Conservation (phyloP, 2,797 vertebrate species). For the Ptychobarbus kaznakovi region DNA sequence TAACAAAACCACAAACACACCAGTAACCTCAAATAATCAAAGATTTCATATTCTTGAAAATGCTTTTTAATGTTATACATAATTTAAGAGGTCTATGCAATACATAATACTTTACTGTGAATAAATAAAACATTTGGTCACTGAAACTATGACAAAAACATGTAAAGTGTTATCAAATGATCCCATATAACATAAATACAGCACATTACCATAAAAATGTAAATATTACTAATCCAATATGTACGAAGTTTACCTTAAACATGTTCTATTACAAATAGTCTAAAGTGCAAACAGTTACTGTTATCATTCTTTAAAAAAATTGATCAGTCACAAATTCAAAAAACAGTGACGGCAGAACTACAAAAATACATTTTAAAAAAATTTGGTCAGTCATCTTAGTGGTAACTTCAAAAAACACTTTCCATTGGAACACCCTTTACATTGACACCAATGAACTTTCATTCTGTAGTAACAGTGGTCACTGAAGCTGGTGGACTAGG, state of each 20-base stretch:
- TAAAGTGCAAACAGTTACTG: conserved; percentile 77
- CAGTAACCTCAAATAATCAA: background rate
- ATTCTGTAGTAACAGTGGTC: conserved; percentile 48
- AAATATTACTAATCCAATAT: conserved; percentile 70
- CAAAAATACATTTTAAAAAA: conserved; percentile 65
- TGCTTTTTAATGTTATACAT: conserved; percentile 70
- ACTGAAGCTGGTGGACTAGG: conserved; percentile 64
- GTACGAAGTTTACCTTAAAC: conserved; percentile 63
- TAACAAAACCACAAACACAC: conserved; percentile 19
- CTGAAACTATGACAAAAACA: conserved; percentile 65
- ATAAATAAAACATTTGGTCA: conserved; percentile 78
- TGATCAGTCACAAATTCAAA: conserved; percentile 48
- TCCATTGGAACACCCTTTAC: conserved; percentile 53
- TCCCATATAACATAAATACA: conserved; percentile 76
- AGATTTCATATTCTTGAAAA: conserved; percentile 56
- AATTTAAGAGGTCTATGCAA: conserved; percentile 68
- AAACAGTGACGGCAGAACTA: conserved; percentile 57
- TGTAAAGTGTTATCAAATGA: conserved; percentile 58
- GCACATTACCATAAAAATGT: conserved; percentile 68
- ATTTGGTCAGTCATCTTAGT: conserved; percentile 67
- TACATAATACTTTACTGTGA: conserved; percentile 66
- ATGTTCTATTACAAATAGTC: conserved; percentile 70
- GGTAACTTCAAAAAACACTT: conserved; percentile 59
- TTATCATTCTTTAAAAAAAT: conserved; percentile 60
- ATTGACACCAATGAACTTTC: conserved; percentile 54